phyloP scores from a whole-genome alignment of 1,140 invertebrate genomes.

The Oryctes rhinoceros region DNA sequence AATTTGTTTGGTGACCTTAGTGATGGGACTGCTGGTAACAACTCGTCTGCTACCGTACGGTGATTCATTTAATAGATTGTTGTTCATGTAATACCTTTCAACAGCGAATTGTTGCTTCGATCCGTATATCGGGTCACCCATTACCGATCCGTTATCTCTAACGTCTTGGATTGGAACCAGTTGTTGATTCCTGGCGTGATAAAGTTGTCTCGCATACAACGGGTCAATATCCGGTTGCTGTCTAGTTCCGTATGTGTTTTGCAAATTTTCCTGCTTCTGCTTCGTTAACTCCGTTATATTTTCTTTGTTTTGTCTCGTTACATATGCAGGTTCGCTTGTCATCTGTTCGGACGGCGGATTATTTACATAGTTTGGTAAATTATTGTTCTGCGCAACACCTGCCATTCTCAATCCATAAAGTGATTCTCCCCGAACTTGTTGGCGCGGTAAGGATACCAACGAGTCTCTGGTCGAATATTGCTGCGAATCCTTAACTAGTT shows the following conservation, averaged over 20 bases:
- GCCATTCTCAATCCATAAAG: not conserved
- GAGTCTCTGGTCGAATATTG: not conserved
- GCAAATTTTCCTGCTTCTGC: slow-evolving; percentile 30
- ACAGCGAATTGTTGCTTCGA: not conserved
- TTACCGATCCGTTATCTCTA: not conserved
- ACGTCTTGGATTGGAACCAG: slow-evolving; percentile 18
- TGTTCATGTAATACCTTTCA: not conserved
- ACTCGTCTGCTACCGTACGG: slow-evolving; percentile 33
- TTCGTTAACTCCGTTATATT: slow-evolving; percentile 8
- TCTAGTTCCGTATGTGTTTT: slow-evolving; percentile 42
- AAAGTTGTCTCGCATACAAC: not conserved
- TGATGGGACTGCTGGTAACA: slow-evolving; percentile 10
- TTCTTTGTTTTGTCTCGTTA: slow-evolving; percentile 3
- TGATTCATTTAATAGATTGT: slow-evolving; percentile 23
- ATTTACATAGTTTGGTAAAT: not conserved
- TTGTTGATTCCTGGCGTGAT: not conserved
- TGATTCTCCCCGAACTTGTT: slow-evolving; percentile 6
- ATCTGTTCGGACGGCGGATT: not conserved
- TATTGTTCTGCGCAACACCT: not conserved
- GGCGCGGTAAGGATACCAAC: slow-evolving; percentile 3
- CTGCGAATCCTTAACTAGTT: slow-evolving; percentile 1
- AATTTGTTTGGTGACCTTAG: slow-evolving; percentile 48
- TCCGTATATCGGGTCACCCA: not conserved
- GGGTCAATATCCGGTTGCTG: slow-evolving; percentile 27
- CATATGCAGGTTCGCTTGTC: slow-evolving; percentile 1